Evolutionary conservation across 2,888 invertebrate genomes (phyloP).

Genomic region (Perdita meconis): DNA sequence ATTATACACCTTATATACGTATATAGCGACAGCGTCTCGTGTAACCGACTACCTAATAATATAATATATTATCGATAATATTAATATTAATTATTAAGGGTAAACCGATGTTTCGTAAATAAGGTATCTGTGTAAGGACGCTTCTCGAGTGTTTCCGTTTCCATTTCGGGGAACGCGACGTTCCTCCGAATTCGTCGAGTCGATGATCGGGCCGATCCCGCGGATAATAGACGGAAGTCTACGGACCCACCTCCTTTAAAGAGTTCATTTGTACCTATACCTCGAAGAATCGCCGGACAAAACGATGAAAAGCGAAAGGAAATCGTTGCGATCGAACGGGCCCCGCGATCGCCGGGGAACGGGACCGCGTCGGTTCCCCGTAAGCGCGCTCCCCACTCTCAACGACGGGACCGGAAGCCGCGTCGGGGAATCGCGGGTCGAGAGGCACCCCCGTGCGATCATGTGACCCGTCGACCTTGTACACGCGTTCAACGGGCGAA

Average conservation of each 20-base stretch:
- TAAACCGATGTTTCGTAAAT: conserved; percentile 22
- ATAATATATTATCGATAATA: conserved; percentile 66
- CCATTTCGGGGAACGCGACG: not conserved
- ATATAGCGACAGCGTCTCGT: conserved; percentile 20
- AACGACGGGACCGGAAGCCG: conserved; percentile 31
- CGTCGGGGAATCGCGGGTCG: conserved; percentile 39
- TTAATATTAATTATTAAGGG: conserved; percentile 59
- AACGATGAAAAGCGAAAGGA: conserved; percentile 33
- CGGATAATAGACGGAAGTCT: conserved; percentile 57
- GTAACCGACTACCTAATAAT: conserved; percentile 50
- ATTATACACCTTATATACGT: conserved; percentile 40
- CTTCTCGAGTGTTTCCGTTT: conserved; percentile 32
- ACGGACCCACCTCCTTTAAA: conserved; percentile 52
- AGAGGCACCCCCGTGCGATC: conserved; percentile 51
- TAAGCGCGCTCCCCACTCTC: too few relatives aligned
- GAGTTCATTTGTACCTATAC: conserved; percentile 69
- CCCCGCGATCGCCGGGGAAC: conserved; percentile 17
- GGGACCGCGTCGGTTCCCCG: too few relatives aligned
- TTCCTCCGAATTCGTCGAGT: conserved; percentile 9
- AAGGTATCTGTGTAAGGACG: conserved; percentile 16
- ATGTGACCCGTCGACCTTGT: conserved; percentile 22
- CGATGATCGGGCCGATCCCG: conserved; percentile 39
- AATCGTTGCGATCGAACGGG: conserved; percentile 34
- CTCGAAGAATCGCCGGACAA: conserved; percentile 63
- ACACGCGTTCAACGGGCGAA: not conserved